Percentiles rank a stretch among this genome's conserved stretches.
These are phyloP conservation scores for Zosterops borbonicus DNA, from an alignment of 2,113 vertebrate species.

Conservation along the genomic window DNA sequence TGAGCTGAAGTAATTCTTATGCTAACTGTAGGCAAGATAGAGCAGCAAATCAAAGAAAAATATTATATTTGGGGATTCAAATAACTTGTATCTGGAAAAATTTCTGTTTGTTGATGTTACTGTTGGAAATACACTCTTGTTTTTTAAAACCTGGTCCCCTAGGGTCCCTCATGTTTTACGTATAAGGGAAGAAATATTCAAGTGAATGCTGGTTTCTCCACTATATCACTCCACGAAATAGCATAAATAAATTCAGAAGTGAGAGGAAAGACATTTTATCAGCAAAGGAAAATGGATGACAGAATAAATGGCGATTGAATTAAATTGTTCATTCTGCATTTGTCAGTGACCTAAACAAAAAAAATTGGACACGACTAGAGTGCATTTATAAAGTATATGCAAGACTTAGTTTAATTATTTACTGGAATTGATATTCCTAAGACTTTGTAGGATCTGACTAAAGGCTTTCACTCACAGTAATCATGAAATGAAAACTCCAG, in stretches of 20 bases:
- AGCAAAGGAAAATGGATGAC: neutral
- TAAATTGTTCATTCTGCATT: neutral
- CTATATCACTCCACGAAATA: neutral
- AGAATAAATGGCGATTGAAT: neutral
- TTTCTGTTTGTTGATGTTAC: neutral
- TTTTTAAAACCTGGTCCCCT: neutral
- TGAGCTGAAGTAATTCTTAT: neutral
- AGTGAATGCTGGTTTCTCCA: neutral
- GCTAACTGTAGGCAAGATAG: neutral
- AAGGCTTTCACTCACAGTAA: neutral
- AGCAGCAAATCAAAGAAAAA: neutral
- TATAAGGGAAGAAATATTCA: constrained; percentile 20
- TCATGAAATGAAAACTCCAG: neutral
- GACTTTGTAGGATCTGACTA: neutral
- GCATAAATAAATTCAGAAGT: constrained; percentile 11
- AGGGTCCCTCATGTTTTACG: neutral
- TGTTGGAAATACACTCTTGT: neutral
- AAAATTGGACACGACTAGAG: neutral
- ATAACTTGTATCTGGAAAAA: neutral
- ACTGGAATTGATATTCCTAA: neutral
- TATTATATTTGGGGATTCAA: constrained; percentile 2
- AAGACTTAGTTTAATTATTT: neutral
- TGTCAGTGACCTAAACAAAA: neutral
- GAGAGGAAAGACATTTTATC: neutral
- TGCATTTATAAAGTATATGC: neutral